Evolutionary conservation across 2,888 invertebrate species (phyloP), one percentile per base, ranked within the genome.

Genomic region (Amphipoea lucens): DNA sequence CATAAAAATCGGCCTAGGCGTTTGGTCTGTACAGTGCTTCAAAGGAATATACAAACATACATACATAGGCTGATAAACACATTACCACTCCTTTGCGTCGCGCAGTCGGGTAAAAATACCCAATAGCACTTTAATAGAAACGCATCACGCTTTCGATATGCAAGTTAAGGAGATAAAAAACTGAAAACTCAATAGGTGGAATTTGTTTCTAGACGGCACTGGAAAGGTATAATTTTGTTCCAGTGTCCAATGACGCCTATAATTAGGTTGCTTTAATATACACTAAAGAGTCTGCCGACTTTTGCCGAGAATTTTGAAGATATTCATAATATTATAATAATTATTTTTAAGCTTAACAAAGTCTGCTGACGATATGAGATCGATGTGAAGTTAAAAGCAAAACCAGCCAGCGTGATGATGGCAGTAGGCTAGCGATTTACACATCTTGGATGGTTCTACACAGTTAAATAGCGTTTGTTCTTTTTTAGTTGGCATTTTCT

Each of bases 281-380:
- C 11, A 20, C 11, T 23, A 7, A 74, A 45, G 23, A 74, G 11
- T 17, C 45, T 1, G 45, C 42, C 9, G 17, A 45, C 45, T 17
- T 40, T 57, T 54, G 17, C 7, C n/a, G 40, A 12, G n/a, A 23
- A 29, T 62, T 76, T 36, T 20, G 14, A 40, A 63, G 23, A 40
- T 62, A 45, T 57, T 29, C 0, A 2, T 63, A 45, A 23, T 62
- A 40, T 45, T 0, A 65, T 72, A 74, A 79, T 79, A 74, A 79
- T 79, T 79, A 65, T 81, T 74, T 79, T 79, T 81, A 79, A 81
- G 79, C 81, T 57, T 45, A 20, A 40, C 72, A 65, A 54, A 14
- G 14, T 78, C 14, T 42, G n/a, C 63, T 45, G 11, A 45, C 2
- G 14, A 69, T 42, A 62, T 78, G 57, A n/a, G 3, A 23, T 57